phyloP scores from a whole-genome alignment of 2,113 vertebrate species.

The Apistogramma diplotaenia region DNA sequence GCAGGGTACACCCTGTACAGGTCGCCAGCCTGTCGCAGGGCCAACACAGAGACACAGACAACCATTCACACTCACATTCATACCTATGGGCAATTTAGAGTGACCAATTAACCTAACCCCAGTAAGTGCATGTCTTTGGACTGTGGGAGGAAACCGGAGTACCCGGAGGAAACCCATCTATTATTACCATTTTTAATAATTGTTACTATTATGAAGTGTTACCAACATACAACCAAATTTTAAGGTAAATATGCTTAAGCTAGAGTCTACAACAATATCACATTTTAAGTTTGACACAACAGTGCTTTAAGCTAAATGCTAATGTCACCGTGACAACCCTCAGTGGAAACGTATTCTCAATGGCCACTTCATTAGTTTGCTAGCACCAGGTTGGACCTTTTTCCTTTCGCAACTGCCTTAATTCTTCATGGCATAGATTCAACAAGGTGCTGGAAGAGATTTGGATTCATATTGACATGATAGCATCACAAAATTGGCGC shows the following conservation, averaged over 20 bases:
- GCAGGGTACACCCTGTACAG: too few species aligned
- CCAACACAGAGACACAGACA: too few species aligned
- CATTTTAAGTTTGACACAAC: too few species aligned
- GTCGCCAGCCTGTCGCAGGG: too few species aligned
- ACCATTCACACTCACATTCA: too few species aligned
- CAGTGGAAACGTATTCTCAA: not conserved
- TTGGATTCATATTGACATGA: not conserved
- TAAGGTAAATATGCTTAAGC: too few species aligned
- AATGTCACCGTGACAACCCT: not conserved
- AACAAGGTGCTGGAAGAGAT: not conserved
- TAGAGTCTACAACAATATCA: too few species aligned
- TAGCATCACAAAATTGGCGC: not conserved
- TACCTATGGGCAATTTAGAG: too few species aligned
- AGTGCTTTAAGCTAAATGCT: not conserved
- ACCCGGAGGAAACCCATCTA: too few species aligned
- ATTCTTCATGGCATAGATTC: not conserved
- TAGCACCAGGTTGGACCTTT: not conserved
- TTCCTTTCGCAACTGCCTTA: not conserved
- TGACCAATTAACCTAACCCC: too few species aligned
- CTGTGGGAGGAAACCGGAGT: too few species aligned
- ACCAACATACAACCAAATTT: not conserved
- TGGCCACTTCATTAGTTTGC: not conserved
- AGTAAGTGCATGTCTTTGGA: too few species aligned
- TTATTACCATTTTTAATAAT: not conserved
- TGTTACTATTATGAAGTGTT: not conserved